Percentiles rank a stretch among this genome's conserved stretches.
Conservation (phyloP, 1,140 invertebrate genomes). For the Bombus affinis region DNA sequence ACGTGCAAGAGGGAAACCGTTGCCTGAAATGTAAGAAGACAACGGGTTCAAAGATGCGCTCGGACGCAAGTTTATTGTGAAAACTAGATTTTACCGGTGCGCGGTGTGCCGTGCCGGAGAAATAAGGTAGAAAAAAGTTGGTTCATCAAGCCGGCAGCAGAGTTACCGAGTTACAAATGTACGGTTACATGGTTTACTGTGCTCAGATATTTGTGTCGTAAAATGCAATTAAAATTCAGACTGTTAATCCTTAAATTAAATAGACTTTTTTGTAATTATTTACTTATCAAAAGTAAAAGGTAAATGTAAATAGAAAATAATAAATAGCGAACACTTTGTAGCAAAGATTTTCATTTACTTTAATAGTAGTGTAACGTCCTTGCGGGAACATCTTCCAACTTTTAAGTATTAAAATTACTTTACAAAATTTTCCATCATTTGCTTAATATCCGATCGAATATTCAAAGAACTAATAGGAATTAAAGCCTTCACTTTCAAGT, state of each 20-base stretch:
- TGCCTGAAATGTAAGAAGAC: constrained; percentile 18
- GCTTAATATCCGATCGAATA: background rate
- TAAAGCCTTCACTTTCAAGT: background rate
- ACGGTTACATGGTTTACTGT: background rate
- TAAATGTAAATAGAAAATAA: background rate
- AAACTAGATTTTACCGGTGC: constrained; percentile 50
- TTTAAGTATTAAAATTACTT: background rate
- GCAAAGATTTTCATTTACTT: background rate
- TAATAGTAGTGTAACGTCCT: too few species aligned
- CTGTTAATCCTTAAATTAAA: background rate
- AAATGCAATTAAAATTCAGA: too few species aligned
- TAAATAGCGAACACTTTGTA: too few species aligned
- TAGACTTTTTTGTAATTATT: background rate
- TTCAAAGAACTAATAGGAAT: background rate
- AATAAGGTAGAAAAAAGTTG: background rate
- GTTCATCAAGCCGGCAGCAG: constrained; percentile 1
- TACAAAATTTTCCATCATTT: background rate
- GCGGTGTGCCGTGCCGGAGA: background rate
- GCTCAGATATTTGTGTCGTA: background rate
- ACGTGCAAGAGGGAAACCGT: background rate
- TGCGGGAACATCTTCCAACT: background rate
- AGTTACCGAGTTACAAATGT: constrained; percentile 18
- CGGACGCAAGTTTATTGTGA: constrained; percentile 40
- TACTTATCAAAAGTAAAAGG: background rate
- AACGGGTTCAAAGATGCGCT: constrained; percentile 5